These are phyloP conservation scores for Parauchenoglanis ngamensis DNA, from an alignment of 2,797 vertebrate genomes.

Conservation along the genomic window DNA sequence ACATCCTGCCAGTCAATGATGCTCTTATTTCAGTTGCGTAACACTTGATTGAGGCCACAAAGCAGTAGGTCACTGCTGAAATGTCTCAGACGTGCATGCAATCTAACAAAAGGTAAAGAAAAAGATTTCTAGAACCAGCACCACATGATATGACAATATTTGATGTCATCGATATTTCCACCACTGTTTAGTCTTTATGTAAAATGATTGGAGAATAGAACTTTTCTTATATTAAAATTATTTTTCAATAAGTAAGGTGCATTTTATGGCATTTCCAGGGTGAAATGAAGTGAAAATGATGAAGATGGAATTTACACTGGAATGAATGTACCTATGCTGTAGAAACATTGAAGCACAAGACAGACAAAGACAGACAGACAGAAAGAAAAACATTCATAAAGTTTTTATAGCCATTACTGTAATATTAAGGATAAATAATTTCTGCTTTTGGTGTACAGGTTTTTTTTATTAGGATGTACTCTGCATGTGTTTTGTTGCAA, in stretches of 20 bases:
- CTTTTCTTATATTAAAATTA: background rate
- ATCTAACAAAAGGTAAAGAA: background rate
- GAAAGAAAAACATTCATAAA: background rate
- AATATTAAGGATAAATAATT: background rate
- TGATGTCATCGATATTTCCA: background rate
- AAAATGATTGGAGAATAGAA: background rate
- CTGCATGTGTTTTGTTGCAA: background rate
- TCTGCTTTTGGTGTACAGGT: background rate
- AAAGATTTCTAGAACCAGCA: background rate
- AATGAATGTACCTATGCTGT: background rate
- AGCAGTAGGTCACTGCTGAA: background rate
- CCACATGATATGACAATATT: background rate
- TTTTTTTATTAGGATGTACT: background rate
- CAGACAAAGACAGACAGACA: background rate
- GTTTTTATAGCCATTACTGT: background rate
- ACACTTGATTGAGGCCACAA: background rate
- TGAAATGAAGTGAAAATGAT: background rate
- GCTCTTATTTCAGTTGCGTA: background rate
- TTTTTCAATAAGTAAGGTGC: background rate
- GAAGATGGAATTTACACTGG: background rate
- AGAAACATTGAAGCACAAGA: slow-evolving; percentile 9
- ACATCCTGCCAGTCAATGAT: background rate
- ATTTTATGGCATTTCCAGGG: background rate
- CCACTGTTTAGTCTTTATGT: background rate
- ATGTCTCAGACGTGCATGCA: slow-evolving; percentile 7